Evolutionary conservation across 2,888 invertebrate species (phyloP).

Genomic region (Philopedon plagiatum): DNA sequence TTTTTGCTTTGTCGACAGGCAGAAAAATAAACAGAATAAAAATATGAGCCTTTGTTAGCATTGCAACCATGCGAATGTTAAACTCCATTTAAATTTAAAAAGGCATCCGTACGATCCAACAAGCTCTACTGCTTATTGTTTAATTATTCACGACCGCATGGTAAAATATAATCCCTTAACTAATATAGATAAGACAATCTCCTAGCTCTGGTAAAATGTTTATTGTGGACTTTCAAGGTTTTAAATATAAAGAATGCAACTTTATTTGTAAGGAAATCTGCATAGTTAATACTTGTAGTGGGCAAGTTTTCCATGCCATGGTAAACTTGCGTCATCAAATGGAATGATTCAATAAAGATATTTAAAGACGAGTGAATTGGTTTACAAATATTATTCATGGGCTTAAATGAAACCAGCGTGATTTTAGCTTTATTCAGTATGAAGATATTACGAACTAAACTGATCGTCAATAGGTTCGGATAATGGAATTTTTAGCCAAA

Average conservation of each 20-base stretch:
- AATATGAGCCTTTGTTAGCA: constrained; percentile 48
- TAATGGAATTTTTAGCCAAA: too few relatives aligned
- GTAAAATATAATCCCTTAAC: constrained; percentile 55
- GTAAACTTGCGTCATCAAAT: neutral
- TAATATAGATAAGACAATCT: constrained; percentile 52
- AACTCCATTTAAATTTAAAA: constrained; percentile 58
- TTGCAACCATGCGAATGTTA: constrained; percentile 62
- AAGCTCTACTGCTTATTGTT: constrained; percentile 56
- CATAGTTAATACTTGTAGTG: neutral
- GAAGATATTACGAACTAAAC: too few relatives aligned
- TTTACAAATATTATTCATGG: neutral
- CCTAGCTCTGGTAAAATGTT: constrained; percentile 33
- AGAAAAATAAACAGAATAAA: neutral
- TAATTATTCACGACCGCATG: constrained; percentile 54
- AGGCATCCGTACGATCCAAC: constrained; percentile 61
- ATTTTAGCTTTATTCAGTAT: too few relatives aligned
- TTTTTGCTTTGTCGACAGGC: neutral
- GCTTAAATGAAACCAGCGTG: neutral
- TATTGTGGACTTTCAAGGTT: constrained; percentile 7
- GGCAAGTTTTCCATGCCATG: neutral
- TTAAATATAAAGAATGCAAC: neutral
- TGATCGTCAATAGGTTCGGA: too few relatives aligned
- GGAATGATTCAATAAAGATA: neutral
- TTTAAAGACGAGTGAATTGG: neutral
- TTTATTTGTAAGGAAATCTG: constrained; percentile 17